Evolutionary conservation across 2,888 invertebrate genomes (phyloP).

Genomic region (Allacma fusca): DNA sequence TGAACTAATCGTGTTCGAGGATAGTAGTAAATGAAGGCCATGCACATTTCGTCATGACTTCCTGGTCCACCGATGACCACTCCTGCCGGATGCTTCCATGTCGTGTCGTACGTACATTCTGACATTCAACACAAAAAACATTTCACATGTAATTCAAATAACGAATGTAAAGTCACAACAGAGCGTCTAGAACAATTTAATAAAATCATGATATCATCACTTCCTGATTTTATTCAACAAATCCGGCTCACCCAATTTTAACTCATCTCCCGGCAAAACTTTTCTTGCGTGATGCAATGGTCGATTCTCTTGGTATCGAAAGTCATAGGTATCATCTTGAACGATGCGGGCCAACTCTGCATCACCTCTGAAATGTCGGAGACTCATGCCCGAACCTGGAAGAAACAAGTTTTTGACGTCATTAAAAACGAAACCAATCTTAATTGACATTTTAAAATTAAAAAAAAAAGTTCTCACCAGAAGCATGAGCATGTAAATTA

Average conservation of each 20-base stretch:
- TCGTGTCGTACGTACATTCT: constrained; percentile 38
- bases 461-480: background rate
- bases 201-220: too few species aligned
- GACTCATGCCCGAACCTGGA: background rate
- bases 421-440: too few species aligned
- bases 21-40: constrained; percentile 26
- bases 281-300: background rate
- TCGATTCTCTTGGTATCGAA: background rate
- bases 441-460: background rate
- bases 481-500: background rate
- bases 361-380: background rate
- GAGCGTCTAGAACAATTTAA: too few species aligned
- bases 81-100: constrained; percentile 33
- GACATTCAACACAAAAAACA: too few species aligned
- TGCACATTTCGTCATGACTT: constrained; percentile 28
- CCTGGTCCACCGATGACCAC: constrained; percentile 21
- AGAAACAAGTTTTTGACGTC: too few species aligned
- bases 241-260: background rate
- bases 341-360: background rate
- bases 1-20: background rate
- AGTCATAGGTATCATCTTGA: constrained; percentile 14
- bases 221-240: too few species aligned
- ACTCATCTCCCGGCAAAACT: background rate
- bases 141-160: too few species aligned
- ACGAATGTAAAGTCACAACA: too few species aligned